These are phyloP conservation scores for Blera fallax DNA, from an alignment of 2,888 invertebrate genomes.

Conservation along the genomic window DNA sequence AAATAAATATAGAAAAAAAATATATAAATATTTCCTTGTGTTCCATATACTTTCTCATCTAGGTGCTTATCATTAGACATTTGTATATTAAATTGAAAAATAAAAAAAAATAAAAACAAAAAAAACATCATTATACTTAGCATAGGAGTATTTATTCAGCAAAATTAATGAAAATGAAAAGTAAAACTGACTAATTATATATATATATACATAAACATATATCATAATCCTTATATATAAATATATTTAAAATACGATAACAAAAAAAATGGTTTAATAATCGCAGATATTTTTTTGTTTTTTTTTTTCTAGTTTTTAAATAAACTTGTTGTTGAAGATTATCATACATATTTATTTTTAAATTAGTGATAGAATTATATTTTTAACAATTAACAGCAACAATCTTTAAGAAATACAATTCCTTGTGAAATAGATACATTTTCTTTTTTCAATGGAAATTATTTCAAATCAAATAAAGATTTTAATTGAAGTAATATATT, in stretches of 20 bases:
- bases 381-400: slow-evolving; percentile 53
- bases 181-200: slow-evolving; percentile 63
- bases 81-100: slow-evolving; percentile 60
- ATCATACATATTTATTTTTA: slow-evolving; percentile 33
- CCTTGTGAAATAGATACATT: slow-evolving; percentile 59
- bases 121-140: slow-evolving; percentile 55
- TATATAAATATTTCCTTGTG: slow-evolving; percentile 50
- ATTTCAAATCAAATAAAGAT: slow-evolving; percentile 36
- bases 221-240: slow-evolving; percentile 70
- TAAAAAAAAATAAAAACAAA: slow-evolving; percentile 12
- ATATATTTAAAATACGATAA: slow-evolving; percentile 70
- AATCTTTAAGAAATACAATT: slow-evolving; percentile 44
- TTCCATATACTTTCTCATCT: slow-evolving; percentile 61
- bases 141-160: slow-evolving; percentile 59
- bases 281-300: slow-evolving; percentile 8
- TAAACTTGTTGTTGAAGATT: slow-evolving; percentile 60
- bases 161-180: slow-evolving; percentile 44
- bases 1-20: slow-evolving; percentile 5
- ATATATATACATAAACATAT: slow-evolving; percentile 62
- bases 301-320: slow-evolving; percentile 35
- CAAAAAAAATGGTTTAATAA: slow-evolving; percentile 73
- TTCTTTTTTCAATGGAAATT: slow-evolving; percentile 25
- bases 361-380: slow-evolving; percentile 48
- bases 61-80: slow-evolving; percentile 70
- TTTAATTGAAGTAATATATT: slow-evolving; percentile 45